phyloP scores from a whole-genome alignment of 2,113 vertebrate species.

The Gila orcuttii region DNA sequence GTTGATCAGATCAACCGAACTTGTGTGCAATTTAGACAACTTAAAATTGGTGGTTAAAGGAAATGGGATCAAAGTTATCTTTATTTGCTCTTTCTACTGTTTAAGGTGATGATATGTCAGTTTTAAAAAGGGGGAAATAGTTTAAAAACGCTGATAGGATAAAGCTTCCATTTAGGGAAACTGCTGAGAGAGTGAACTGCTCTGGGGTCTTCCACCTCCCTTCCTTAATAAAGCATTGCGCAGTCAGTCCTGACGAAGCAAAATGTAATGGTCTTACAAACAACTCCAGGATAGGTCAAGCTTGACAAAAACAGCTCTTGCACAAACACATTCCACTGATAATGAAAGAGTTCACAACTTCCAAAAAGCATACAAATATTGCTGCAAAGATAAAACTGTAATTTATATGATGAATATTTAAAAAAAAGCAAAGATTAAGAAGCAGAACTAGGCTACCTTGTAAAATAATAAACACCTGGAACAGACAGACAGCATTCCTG shows the following conservation, averaged over 20 bases:
- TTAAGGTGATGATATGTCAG: neutral
- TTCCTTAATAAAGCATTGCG: conserved; percentile 4
- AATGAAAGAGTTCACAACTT: neutral
- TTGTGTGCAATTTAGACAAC: neutral
- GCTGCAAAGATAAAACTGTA: neutral
- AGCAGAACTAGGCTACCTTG: no score
- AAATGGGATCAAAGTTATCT: neutral
- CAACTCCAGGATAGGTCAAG: neutral
- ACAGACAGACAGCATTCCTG: neutral
- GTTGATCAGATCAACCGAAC: neutral
- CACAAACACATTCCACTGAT: neutral
- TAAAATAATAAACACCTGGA: neutral
- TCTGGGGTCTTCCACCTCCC: neutral
- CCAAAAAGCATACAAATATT: neutral
- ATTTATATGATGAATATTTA: neutral
- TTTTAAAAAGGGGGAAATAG: neutral
- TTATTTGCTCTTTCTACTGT: neutral
- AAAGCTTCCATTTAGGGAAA: neutral
- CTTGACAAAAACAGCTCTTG: neutral
- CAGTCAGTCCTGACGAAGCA: conserved; percentile 19
- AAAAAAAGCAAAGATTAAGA: no score
- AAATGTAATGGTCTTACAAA: neutral
- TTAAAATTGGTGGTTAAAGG: neutral
- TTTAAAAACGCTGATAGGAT: neutral
- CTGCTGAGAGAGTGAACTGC: neutral